Evolutionary conservation across 1,140 invertebrate genomes (phyloP), one percentile per base, ranked within the genome.

Genomic region (Drosophila albomicans): DNA sequence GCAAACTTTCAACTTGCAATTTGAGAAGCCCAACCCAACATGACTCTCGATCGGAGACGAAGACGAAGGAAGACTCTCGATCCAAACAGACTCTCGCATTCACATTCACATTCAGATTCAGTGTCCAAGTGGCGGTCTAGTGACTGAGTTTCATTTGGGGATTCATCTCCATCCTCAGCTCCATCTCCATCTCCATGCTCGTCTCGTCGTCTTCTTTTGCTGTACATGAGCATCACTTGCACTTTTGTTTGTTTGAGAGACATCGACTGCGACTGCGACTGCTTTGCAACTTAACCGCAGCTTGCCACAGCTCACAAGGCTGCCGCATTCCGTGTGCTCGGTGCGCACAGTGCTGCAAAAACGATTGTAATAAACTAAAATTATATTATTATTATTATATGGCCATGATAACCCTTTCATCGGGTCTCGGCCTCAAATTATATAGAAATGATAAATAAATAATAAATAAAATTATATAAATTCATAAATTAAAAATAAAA

Each of bases 211-310:
- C 66, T 43, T 51, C 63, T 56, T 61, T 51, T 78, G 67, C 75
- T 68, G 67, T 61, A 89, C 85, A 89, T 89, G 85, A 90, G 85
- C 85, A 89, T 89, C 85, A 89, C 85, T 89, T 89, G 85, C 86
- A 89, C 85, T 89, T 89, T 89, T 89, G 72, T 89, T 89, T 89
- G 72, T 89, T 81, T 78, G 61, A 69, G 43, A 54, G 72, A 54
- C 20, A 25, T 75, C 57, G 56, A 56, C 45, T 32, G 28, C 28
- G 45, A 59, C 45, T 1, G 35, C 35, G 8, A 38, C 35, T 25
- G 20, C 20, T 38, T 10, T 7, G 35, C 35, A 38, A 38, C 35
- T 38, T 8, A 7, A 38, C 7, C 35, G 48, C 41, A 5, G 49
- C 13, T 46, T 48, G 41, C 32, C 32, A 8, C 30, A n/a, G 54